Evolutionary conservation across 2,888 invertebrate species (phyloP), one percentile per base, ranked within the genome.

Genomic region (Heteromurus nitidus): DNA sequence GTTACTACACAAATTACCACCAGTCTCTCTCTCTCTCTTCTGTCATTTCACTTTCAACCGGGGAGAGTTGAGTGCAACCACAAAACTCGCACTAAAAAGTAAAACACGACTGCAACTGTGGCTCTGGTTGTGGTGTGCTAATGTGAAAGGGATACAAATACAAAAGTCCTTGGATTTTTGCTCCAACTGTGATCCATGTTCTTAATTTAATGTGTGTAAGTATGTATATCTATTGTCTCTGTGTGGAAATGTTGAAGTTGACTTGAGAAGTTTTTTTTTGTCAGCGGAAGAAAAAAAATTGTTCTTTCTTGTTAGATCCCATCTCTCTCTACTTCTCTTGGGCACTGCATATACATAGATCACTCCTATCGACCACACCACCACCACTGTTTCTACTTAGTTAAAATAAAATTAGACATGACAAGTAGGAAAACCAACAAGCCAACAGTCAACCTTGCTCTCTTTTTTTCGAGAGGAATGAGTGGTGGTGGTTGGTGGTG

Each of bases 401-500:
- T 65, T 74, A 74, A 74, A 74, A 74, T 65, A 65, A 74, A 74
- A 74, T 74, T 74, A 65, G 74, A 65, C 74, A 74, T 65, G 74
- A 65, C 65, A 65, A 22, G 42, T 31, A n/a, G n/a, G n/a, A n/a
- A n/a, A 60, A 50, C 73, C 73, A 30, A 64, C 47, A 16, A 62
- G 62, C 62, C 50, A 55, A 22, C 22, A 55, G 55, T 3, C n/a
- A 50, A 50, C 50, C 50, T 50, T 50, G 13, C 36, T 50, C 3
- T 50, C 50, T 50, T 18, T 70, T 22, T 42, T 70, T 31, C 36
- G n/a, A 1, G 36, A 22, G 31, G 55, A 36, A 47, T 47, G 47
- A n/a, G n/a, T n/a, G n/a, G n/a, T n/a, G n/a, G n/a, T n/a, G 28
- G 62, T 24, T 28, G 28, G 30, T n/a, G n/a, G 22, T 58, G 58